phyloP scores from a whole-genome alignment of 2,888 invertebrate genomes.

The Hypselothyrea guttata region DNA sequence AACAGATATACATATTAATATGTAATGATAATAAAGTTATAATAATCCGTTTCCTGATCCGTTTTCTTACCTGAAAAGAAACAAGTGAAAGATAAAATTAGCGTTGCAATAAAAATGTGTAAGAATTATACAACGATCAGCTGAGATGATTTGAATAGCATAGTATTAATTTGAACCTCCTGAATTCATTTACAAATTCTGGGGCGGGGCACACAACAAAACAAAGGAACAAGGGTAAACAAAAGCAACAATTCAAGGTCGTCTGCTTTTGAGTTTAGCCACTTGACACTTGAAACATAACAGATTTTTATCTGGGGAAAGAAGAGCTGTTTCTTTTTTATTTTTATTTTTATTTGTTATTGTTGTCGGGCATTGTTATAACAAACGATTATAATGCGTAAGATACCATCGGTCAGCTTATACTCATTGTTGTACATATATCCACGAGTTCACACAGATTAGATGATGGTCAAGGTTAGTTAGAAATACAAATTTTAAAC shows the following conservation, averaged over 20 bases:
- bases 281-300: slow-evolving; percentile 26
- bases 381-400: slow-evolving; percentile 11
- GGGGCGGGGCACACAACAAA: slow-evolving; percentile 9
- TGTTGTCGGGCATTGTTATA: slow-evolving; percentile 28
- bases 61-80: too few relatives aligned
- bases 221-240: slow-evolving; percentile 28
- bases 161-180: too few relatives aligned
- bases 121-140: too few relatives aligned
- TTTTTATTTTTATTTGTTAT: slow-evolving; percentile 27
- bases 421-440: slow-evolving; percentile 14
- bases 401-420: slow-evolving; percentile 13
- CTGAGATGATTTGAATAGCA: too few relatives aligned
- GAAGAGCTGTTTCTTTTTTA: slow-evolving; percentile 32
- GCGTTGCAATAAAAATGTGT: neutral
- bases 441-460: slow-evolving; percentile 28
- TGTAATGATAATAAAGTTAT: too few relatives aligned
- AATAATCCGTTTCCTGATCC: too few relatives aligned
- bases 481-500: neutral
- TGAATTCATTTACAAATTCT: slow-evolving; percentile 23
- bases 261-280: slow-evolving; percentile 6
- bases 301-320: slow-evolving; percentile 24
- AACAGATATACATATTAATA: too few relatives aligned
- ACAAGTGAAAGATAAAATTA: too few relatives aligned
- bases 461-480: slow-evolving; percentile 46
- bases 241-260: slow-evolving; percentile 34